Evolutionary conservation across 2,113 vertebrate species (phyloP).

Genomic region (Cathartes aura): DNA sequence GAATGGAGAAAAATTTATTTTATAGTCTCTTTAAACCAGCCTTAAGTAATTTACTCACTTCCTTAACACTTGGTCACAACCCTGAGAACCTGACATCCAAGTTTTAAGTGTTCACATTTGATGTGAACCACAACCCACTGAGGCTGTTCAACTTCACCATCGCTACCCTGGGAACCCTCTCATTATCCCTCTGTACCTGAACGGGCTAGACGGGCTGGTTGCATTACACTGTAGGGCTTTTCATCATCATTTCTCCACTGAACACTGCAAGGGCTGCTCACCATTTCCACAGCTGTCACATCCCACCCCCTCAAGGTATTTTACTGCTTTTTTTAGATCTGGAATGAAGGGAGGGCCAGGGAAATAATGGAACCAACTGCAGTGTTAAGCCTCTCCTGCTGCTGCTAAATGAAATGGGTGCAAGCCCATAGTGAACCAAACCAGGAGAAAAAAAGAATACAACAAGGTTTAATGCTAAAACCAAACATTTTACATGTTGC

Average conservation of each 20-base stretch:
- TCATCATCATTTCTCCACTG: not conserved
- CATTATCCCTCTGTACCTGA: not conserved
- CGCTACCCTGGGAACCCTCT: not conserved
- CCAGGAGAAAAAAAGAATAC: not conserved
- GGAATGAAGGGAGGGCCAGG: not conserved
- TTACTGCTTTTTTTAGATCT: not conserved
- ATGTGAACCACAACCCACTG: not conserved
- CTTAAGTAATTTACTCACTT: not conserved
- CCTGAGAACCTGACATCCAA: not conserved
- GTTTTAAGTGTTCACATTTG: not conserved
- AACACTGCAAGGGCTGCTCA: not conserved
- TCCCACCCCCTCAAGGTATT: not conserved
- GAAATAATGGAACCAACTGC: not conserved
- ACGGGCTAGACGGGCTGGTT: fast-evolving
- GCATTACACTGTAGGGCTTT: not conserved
- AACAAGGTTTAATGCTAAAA: not conserved
- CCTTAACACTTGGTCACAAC: not conserved
- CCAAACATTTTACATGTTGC: not conserved
- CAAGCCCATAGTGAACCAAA: not conserved
- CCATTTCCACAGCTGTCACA: not conserved
- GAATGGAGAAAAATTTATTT: not conserved
- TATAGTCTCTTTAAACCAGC: not conserved
- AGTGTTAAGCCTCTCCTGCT: not conserved
- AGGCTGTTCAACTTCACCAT: not conserved
- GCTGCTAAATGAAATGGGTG: not conserved